Base-by-base conservation (phyloP, 1,140 invertebrate genomes). In the Cyclina sinensis region DNA sequence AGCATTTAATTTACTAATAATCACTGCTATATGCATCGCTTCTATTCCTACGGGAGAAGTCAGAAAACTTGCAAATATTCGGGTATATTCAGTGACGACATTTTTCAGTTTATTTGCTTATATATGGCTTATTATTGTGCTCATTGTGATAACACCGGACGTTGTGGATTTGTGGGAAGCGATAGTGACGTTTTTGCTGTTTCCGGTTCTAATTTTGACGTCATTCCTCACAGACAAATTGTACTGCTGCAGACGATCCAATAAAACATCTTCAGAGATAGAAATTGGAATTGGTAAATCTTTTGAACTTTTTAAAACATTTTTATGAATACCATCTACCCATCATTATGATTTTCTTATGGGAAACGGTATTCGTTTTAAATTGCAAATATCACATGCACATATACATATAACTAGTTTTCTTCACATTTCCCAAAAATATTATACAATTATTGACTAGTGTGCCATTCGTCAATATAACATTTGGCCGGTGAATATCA, bases 31-130 rank as follows among this genome's bases (percentile, higher is more conserved):
- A 5, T 97, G 97, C 91, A 95, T 97, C 46, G 89, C 96, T 7
- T 94, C 95, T 32, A 96, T 97, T 51, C 96, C 96, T 1, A 92
- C 93, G n/a, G 95, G 95, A 14, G 96, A 97, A 93, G 94, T 93
- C 0, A 93, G 96, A 0, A 97, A 98, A 94, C 99, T 99, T 87
- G 99, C 99, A 94, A 99, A 95, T 32, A 95, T 97, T 43, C 96
- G 95, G 81, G 97, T 97, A 24, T 97, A 97, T 91, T 92, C 93
- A 3, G 95, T 97, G 2, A 97, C 96, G 2, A 94, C 95, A 4
- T 92, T 96, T 39, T 97, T 97, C 92, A 96, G 96, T 84, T 91
- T 97, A 37, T 96, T 97, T 89, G 97, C 97, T 0, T 97, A 97
- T 93, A 91, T 97, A 16, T 97, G 97, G 97, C 93, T 97, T 46